A percentile compares a stretch with the other conserved stretches of the same genome.
Evolutionary conservation across 1,140 invertebrate species (phyloP).

Genomic region (Calosoma granatense): DNA sequence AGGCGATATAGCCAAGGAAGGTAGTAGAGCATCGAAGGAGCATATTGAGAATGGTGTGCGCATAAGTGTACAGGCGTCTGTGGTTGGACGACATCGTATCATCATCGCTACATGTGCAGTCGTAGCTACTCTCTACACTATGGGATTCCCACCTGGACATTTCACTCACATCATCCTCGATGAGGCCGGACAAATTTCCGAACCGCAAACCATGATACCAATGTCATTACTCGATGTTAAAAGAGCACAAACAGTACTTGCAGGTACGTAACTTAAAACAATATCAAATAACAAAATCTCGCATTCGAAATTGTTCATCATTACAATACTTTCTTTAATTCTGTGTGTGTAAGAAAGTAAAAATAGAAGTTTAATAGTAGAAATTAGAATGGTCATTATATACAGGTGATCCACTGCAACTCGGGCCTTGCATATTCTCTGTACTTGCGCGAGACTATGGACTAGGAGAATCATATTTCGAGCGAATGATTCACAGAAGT

Average conservation of each 20-base stretch:
- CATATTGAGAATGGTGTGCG: conserved; percentile 28
- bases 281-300: too few species aligned
- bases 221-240: conserved; percentile 36
- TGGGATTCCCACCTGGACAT: conserved; percentile 37
- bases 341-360: too few species aligned
- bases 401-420: conserved; percentile 74
- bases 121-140: conserved; percentile 56
- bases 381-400: too few species aligned
- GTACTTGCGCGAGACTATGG: conserved; percentile 38
- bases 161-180: conserved; percentile 80
- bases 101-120: conserved; percentile 73
- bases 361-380: too few species aligned
- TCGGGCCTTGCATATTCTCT: conserved; percentile 64
- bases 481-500: conserved; percentile 42
- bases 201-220: conserved; percentile 68
- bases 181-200: conserved; percentile 74
- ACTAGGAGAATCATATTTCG: conserved; percentile 44
- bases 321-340: too few species aligned
- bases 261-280: too few species aligned
- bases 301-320: too few species aligned
- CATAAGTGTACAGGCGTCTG: conserved; percentile 40
- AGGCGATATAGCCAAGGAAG: conserved; percentile 43
- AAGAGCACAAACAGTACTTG: conserved; percentile 27
- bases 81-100: conserved; percentile 60
- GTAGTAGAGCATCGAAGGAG: conserved; percentile 21